Conservation (phyloP, 2,797 vertebrate species). For the Zenarchopterus dispar region DNA sequence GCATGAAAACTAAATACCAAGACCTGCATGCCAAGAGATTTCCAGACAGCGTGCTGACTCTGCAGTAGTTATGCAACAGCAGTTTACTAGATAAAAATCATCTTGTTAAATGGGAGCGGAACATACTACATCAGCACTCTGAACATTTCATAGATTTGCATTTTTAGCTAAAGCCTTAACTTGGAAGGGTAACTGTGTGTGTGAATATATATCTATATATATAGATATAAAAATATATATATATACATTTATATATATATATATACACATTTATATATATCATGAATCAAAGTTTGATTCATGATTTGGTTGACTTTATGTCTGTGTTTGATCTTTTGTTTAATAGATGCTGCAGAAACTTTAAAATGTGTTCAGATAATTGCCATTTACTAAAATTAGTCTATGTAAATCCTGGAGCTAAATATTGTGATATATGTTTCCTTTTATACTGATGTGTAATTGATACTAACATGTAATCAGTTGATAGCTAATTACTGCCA, state of each 20-base stretch:
- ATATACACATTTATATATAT: too few relatives aligned
- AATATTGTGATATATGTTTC: background rate
- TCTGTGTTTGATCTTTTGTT: too few relatives aligned
- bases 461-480: too few relatives aligned
- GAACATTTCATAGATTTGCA: conserved; percentile 4
- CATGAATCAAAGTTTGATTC: background rate
- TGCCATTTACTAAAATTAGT: background rate
- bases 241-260: too few relatives aligned
- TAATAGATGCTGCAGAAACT: too few relatives aligned
- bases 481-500: too few relatives aligned
- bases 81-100: conserved; percentile 33
- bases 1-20: conserved; percentile 29
- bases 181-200: background rate
- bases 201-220: too few relatives aligned
- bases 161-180: conserved; percentile 9
- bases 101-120: conserved; percentile 31
- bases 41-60: conserved; percentile 32
- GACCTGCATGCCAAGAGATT: conserved; percentile 16
- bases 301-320: too few relatives aligned
- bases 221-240: too few relatives aligned
- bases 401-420: background rate
- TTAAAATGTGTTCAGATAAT: too few relatives aligned
- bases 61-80: background rate
- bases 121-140: conserved; percentile 27
- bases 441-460: background rate